phyloP scores from a whole-genome alignment of 2,797 vertebrate species.

The Trachurus trachurus region DNA sequence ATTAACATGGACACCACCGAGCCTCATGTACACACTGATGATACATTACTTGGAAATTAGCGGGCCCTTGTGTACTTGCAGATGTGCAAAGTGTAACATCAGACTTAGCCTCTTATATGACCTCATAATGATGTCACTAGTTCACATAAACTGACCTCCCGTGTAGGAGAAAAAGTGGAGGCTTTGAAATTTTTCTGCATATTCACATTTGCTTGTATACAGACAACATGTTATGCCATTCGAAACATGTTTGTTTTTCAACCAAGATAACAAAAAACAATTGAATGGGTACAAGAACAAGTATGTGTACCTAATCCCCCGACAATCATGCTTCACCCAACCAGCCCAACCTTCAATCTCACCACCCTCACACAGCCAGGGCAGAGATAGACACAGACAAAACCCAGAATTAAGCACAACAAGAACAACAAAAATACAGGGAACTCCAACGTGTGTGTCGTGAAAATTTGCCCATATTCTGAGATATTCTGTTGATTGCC shows the following conservation, averaged over 20 bases:
- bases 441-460: background rate
- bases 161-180: no score
- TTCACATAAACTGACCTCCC: no score
- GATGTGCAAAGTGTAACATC: no score
- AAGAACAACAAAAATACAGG: background rate
- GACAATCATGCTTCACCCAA: no score
- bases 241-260: background rate
- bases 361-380: background rate
- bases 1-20: no score
- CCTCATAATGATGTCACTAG: no score
- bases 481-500: slow-evolving; percentile 18
- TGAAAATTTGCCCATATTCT: background rate
- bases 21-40: no score
- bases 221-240: background rate
- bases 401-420: background rate
- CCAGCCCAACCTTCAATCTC: background rate
- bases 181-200: no score
- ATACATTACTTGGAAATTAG: no score
- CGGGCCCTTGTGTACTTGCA: no score
- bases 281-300: background rate
- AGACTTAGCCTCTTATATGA: no score
- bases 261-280: background rate
- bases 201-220: background rate
- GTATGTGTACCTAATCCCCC: background rate
- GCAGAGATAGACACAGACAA: background rate